These are phyloP conservation scores for Orientallactaga sibirica DNA, from an alignment of 2,797 vertebrate species.

Conservation along the genomic window DNA sequence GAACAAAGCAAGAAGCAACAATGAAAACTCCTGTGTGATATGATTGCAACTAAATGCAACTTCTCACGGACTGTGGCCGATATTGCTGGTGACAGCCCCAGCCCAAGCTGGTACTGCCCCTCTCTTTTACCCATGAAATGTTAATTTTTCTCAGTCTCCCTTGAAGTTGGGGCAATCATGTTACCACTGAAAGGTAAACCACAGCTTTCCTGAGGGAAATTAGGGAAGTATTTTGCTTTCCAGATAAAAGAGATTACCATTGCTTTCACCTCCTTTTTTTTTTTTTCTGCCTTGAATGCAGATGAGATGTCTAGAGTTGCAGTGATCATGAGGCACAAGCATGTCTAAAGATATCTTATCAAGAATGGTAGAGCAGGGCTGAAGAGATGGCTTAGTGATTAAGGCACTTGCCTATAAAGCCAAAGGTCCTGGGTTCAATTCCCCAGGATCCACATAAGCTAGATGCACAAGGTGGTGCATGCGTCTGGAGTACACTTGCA, in stretches of 20 bases:
- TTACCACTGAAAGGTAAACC: slow-evolving; percentile 3
- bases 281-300: not conserved
- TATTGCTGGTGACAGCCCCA: not conserved
- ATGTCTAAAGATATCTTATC: not conserved
- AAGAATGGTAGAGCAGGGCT: not conserved
- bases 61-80: not conserved
- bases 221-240: not conserved
- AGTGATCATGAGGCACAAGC: not conserved
- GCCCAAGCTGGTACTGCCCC: not conserved
- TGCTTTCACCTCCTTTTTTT: not conserved
- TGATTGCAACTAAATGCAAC: not conserved
- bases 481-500: too few relatives aligned
- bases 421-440: too few relatives aligned
- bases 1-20: not conserved
- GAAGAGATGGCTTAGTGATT: too few relatives aligned
- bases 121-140: not conserved
- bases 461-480: too few relatives aligned
- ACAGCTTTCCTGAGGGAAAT: not conserved
- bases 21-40: not conserved
- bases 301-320: not conserved
- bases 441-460: too few relatives aligned
- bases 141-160: slow-evolving; percentile 22
- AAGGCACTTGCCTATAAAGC: too few relatives aligned
- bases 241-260: not conserved
- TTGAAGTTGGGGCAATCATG: not conserved